phyloP scores from a whole-genome alignment of 2,113 vertebrate species.

The Ramphastos sulfuratus region DNA sequence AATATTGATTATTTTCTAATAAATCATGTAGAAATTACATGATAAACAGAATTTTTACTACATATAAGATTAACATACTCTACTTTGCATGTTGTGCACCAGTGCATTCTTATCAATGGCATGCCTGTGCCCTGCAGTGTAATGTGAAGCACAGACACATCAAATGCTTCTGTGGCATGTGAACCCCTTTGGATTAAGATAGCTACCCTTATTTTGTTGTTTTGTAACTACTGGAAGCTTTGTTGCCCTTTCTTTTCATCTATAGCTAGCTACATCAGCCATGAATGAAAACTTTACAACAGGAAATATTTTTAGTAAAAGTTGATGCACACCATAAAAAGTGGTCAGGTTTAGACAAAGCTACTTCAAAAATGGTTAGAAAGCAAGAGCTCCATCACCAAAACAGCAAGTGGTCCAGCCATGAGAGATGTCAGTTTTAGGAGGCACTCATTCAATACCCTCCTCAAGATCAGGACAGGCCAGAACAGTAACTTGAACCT shows the following conservation, averaged over 20 bases:
- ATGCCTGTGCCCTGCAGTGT: not conserved
- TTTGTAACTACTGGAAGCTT: not conserved
- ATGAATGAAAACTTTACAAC: not conserved
- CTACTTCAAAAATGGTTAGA: not conserved
- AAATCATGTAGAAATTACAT: not conserved
- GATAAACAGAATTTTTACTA: not conserved
- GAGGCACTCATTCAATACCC: not conserved
- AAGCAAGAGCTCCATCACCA: not conserved
- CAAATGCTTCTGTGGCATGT: not conserved
- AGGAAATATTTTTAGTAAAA: not conserved
- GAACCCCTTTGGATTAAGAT: not conserved
- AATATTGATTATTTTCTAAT: not conserved
- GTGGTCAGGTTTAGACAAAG: not conserved
- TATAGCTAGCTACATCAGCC: not conserved
- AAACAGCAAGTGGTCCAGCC: not conserved
- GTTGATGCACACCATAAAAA: not conserved
- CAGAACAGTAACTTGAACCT: conserved; percentile 32
- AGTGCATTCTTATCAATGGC: not conserved
- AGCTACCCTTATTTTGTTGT: not conserved
- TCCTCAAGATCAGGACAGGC: not conserved
- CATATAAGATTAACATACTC: not conserved
- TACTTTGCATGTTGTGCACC: not conserved
- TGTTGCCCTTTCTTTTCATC: not conserved
- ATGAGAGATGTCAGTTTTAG: not conserved
- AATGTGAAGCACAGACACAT: not conserved